Conservation (phyloP, 2,797 vertebrate genomes). For the Eospalax fontanierii region DNA sequence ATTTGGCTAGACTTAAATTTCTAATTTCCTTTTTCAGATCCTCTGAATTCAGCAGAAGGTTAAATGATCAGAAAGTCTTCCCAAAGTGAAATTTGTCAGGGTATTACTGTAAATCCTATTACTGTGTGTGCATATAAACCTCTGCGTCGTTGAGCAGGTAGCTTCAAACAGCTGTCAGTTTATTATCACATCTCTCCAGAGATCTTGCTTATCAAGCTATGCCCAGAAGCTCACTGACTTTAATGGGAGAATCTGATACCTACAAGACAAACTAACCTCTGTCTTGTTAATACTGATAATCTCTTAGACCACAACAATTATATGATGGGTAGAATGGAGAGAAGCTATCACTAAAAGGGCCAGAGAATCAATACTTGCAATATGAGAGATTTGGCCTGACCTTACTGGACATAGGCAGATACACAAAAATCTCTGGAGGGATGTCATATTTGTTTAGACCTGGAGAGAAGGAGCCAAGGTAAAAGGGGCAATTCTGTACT, state of each 20-base stretch:
- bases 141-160: background rate
- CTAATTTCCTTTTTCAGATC: slow-evolving; percentile 48
- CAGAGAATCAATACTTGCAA: background rate
- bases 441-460: background rate
- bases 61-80: slow-evolving; percentile 59
- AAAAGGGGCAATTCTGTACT: background rate
- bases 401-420: background rate
- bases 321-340: background rate
- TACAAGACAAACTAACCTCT: background rate
- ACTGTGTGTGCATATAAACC: slow-evolving; percentile 35
- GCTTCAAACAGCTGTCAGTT: background rate
- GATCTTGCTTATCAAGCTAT: background rate
- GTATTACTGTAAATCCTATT: slow-evolving; percentile 36
- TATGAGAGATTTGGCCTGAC: background rate
- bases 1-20: background rate
- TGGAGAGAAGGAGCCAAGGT: background rate
- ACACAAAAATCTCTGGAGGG: background rate
- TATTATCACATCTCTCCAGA: background rate
- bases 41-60: slow-evolving; percentile 49
- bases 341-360: background rate
- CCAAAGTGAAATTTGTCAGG: slow-evolving; percentile 57
- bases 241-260: background rate
- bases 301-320: background rate
- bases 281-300: background rate
- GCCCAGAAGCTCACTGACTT: slow-evolving; percentile 10